These are phyloP conservation scores for Stenodema calcarata DNA, from an alignment of 2,888 invertebrate species.

Conservation along the genomic window DNA sequence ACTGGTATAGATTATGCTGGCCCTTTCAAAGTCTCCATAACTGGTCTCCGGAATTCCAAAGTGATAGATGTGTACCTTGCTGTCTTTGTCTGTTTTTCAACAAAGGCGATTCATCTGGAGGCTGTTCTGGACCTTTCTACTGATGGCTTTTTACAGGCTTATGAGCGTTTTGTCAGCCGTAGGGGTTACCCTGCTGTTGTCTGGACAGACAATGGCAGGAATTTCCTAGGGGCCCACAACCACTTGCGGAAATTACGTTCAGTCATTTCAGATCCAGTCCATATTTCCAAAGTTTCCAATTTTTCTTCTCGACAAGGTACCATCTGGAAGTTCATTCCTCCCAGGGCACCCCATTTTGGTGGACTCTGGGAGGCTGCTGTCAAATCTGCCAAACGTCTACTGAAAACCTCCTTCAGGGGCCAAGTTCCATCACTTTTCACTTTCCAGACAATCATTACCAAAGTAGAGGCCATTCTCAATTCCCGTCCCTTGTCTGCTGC, in stretches of 20 bases:
- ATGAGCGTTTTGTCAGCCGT: background rate
- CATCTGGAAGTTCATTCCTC: conserved; percentile 22
- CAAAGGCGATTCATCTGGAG: background rate
- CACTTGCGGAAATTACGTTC: background rate
- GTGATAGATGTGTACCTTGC: background rate
- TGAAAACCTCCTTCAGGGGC: background rate
- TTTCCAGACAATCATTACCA: background rate
- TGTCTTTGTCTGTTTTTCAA: background rate
- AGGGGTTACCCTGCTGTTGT: conserved; percentile 18
- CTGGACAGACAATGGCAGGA: conserved; percentile 28
- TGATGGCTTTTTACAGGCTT: conserved; percentile 11
- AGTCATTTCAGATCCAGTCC: background rate
- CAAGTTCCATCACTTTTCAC: background rate
- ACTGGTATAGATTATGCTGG: conserved; percentile 18
- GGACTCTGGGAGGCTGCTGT: conserved; percentile 8
- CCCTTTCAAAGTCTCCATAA: background rate
- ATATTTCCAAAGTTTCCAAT: background rate
- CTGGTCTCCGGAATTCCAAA: background rate
- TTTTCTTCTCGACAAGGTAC: background rate
- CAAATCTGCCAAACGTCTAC: background rate
- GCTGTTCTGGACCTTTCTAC: background rate
- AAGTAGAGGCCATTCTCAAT: conserved; percentile 4
- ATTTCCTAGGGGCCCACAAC: conserved; percentile 19
- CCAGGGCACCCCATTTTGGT: conserved; percentile 18
- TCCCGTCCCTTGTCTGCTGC: background rate